A percentile compares a stretch with the other conserved stretches of the same genome.
These are phyloP conservation scores for Cistogaster globosa DNA, from an alignment of 2,888 invertebrate species.

Conservation along the genomic window DNA sequence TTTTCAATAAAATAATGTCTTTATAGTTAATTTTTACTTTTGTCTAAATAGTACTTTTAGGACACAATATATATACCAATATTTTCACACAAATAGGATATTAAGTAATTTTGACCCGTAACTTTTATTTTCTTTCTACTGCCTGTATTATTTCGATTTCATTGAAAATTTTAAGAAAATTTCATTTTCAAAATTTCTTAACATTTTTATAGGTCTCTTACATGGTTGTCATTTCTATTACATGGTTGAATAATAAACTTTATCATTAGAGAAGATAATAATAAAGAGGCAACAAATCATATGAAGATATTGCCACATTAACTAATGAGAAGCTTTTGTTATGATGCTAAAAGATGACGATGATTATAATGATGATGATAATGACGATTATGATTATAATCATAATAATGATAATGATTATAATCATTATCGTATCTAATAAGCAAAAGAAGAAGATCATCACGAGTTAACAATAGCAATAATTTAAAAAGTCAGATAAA, in stretches of 20 bases:
- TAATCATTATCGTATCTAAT: no score
- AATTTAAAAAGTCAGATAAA: neutral
- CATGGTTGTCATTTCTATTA: neutral
- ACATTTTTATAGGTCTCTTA: neutral
- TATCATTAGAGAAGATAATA: slow-evolving; percentile 3
- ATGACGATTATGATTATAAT: neutral
- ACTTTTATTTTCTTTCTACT: no score
- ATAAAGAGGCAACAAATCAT: slow-evolving; percentile 28
- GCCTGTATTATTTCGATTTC: neutral
- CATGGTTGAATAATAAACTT: slow-evolving; percentile 30
- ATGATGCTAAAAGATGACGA: slow-evolving; percentile 14
- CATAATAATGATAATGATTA: neutral
- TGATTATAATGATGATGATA: neutral
- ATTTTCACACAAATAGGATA: no score
- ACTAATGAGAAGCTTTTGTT: slow-evolving; percentile 53
- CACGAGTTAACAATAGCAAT: slow-evolving; percentile 31
- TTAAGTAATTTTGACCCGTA: no score
- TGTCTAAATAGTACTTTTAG: no score
- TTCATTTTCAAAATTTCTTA: neutral
- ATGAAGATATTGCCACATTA: slow-evolving; percentile 34
- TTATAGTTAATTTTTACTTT: no score
- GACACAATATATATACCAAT: no score
- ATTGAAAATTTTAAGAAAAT: neutral
- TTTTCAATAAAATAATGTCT: no score
- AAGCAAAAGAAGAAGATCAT: slow-evolving; percentile 1